Percentiles rank a stretch among this genome's conserved stretches.
Conservation (phyloP, 2,113 vertebrate genomes). For the Anolis sagrei region DNA sequence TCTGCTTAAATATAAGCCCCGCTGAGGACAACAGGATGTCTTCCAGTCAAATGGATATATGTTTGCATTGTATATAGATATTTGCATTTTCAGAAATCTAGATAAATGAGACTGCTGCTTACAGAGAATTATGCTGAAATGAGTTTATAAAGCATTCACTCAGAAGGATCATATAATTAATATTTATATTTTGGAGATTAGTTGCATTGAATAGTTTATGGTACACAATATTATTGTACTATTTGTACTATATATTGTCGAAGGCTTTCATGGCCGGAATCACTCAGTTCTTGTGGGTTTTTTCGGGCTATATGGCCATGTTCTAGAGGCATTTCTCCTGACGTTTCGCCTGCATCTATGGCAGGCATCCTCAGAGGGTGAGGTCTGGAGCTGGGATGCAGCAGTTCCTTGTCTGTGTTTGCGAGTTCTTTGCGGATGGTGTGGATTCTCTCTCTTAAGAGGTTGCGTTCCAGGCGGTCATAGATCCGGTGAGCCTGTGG, state of each 20-base stretch:
- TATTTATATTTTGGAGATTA: neutral
- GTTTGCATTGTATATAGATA: neutral
- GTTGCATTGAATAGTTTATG: neutral
- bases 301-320: too few species aligned
- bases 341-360: too few species aligned
- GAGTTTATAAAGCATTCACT: neutral
- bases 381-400: too few species aligned
- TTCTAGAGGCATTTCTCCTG: too few species aligned
- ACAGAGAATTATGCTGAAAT: neutral
- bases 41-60: neutral
- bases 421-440: too few species aligned
- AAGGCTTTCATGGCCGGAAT: too few species aligned
- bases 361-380: too few species aligned
- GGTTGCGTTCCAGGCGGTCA: too few species aligned
- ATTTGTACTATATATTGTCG: neutral
- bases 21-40: neutral
- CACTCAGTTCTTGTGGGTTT: too few species aligned
- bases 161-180: neutral
- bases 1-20: neutral
- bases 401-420: too few species aligned
- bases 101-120: neutral
- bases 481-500: too few species aligned
- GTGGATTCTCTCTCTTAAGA: too few species aligned
- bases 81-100: neutral
- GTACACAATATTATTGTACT: neutral